Percentiles rank a stretch among this genome's conserved stretches.
Conservation (phyloP, 2,888 invertebrate genomes). For the Chymomyza fuscimana region DNA sequence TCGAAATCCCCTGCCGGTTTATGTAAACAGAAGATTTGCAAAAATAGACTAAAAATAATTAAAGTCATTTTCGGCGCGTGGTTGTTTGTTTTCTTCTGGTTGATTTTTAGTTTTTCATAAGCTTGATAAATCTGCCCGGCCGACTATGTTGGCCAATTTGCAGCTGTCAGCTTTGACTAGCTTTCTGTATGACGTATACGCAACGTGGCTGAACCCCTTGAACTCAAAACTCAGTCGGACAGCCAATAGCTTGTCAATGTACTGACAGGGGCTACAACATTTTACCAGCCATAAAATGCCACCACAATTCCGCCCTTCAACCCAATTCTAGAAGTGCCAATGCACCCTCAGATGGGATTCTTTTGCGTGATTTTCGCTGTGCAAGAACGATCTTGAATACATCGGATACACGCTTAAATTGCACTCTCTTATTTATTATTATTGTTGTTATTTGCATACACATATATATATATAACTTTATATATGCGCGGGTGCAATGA, state of each 20-base stretch:
- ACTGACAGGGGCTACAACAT: conserved; percentile 40
- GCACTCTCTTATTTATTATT: conserved; percentile 41
- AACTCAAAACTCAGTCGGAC: conserved; percentile 59
- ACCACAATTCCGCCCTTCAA: conserved; percentile 53
- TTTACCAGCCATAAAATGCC: background rate
- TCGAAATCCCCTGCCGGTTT: background rate
- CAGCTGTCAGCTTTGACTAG: background rate
- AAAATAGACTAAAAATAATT: conserved; percentile 14
- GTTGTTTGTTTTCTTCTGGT: background rate
- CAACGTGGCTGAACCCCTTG: conserved; percentile 39
- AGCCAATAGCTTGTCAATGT: conserved; percentile 53
- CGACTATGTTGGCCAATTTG: conserved; percentile 1
- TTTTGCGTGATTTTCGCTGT: conserved; percentile 33
- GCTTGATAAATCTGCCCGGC: too few relatives aligned
- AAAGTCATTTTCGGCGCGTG: background rate
- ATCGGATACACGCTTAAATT: conserved; percentile 25
- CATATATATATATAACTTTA: conserved; percentile 42
- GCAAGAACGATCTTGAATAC: conserved; percentile 26
- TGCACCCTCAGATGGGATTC: conserved; percentile 32
- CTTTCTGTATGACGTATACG: background rate
- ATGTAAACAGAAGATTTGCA: conserved; percentile 8
- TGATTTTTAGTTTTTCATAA: background rate
- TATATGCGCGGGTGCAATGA: conserved; percentile 65
- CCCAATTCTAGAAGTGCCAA: conserved; percentile 49
- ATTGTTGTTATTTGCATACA: conserved; percentile 48